Percentiles rank a stretch among this genome's conserved stretches.
Evolutionary conservation across 2,888 invertebrate species (phyloP).

Genomic region (Phania funesta): DNA sequence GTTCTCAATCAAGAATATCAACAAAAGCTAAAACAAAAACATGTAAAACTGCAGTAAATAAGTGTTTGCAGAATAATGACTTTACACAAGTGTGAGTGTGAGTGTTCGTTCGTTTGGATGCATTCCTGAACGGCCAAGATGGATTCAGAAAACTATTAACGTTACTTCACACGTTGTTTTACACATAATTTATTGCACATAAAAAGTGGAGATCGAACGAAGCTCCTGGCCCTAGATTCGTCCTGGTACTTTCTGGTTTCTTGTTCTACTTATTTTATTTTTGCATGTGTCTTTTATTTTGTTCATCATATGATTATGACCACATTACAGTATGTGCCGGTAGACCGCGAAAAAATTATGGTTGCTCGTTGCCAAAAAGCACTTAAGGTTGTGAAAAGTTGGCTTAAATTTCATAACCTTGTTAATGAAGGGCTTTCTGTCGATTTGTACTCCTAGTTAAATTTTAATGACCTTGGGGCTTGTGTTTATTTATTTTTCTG

Average conservation of each 20-base stretch:
- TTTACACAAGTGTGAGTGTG: slow-evolving; percentile 22
- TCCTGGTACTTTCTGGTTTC: background rate
- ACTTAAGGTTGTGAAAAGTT: background rate
- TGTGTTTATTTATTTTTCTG: slow-evolving; percentile 69
- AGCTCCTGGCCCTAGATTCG: background rate
- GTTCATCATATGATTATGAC: slow-evolving; percentile 18
- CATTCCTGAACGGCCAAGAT: slow-evolving; percentile 50
- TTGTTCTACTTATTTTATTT: background rate
- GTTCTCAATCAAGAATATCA: slow-evolving; percentile 37
- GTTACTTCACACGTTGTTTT: slow-evolving; percentile 79
- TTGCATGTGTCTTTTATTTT: background rate
- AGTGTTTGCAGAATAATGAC: background rate
- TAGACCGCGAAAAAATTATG: background rate
- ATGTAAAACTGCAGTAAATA: slow-evolving; percentile 9
- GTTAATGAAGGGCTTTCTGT: slow-evolving; percentile 6
- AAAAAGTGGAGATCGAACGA: background rate
- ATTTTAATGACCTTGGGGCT: slow-evolving; percentile 75
- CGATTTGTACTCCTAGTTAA: background rate
- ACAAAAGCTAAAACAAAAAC: slow-evolving; percentile 6
- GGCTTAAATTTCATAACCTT: background rate
- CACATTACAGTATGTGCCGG: slow-evolving; percentile 6
- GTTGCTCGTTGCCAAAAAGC: background rate
- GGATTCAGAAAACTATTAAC: slow-evolving; percentile 78
- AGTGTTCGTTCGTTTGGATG: background rate
- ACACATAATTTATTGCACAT: slow-evolving; percentile 78